Conservation (phyloP, 2,797 vertebrate species). For the Rachycentron canadum region DNA sequence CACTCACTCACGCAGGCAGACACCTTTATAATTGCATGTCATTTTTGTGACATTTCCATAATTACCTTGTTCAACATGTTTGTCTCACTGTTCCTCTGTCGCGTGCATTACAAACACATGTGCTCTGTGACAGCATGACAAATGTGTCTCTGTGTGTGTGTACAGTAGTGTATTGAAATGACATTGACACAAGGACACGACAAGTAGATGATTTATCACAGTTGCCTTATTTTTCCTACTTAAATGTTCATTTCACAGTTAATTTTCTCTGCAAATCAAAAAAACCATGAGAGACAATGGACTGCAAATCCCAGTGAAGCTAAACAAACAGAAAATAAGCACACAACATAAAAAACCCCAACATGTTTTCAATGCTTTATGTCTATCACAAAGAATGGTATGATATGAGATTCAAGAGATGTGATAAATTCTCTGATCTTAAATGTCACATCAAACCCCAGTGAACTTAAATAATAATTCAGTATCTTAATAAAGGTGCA, state of each 20-base stretch:
- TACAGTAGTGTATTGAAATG: slow-evolving; percentile 2
- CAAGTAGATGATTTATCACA: slow-evolving; percentile 48
- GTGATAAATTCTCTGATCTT: too few species aligned
- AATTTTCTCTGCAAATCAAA: slow-evolving; percentile 41
- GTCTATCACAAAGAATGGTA: not conserved
- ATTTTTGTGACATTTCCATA: slow-evolving; percentile 48
- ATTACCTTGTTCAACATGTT: slow-evolving; percentile 44
- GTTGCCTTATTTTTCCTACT: slow-evolving; percentile 8
- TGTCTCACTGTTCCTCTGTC: slow-evolving; percentile 13
- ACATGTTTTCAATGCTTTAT: not conserved
- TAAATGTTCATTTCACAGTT: slow-evolving; percentile 57
- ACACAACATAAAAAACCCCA: not conserved
- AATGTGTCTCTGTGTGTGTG: slow-evolving; percentile 5
- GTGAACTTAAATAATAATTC: too few species aligned
- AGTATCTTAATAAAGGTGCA: not conserved
- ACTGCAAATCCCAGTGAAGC: slow-evolving; percentile 14
- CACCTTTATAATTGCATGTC: slow-evolving; percentile 51
- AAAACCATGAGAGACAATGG: slow-evolving; percentile 26
- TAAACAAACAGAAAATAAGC: not conserved
- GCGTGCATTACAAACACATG: slow-evolving; percentile 20
- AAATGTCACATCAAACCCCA: not conserved
- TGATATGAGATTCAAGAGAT: not conserved
- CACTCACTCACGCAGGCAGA: not conserved
- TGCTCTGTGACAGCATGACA: slow-evolving; percentile 40
- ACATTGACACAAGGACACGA: slow-evolving; percentile 59